phyloP scores from a whole-genome alignment of 2,113 vertebrate species.

The Halcyon malimbica region DNA sequence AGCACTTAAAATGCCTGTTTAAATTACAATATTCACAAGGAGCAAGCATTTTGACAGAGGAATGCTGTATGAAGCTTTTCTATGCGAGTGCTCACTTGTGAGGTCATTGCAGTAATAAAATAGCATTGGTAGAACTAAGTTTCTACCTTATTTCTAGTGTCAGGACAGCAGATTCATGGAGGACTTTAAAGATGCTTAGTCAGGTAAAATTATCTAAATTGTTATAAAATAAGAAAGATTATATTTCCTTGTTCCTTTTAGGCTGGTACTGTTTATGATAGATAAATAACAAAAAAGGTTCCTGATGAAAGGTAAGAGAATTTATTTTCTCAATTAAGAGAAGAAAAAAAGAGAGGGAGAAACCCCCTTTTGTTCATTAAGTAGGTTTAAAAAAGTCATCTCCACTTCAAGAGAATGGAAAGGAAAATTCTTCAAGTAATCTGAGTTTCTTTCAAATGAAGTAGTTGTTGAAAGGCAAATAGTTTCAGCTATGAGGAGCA shows the following conservation, averaged over 20 bases:
- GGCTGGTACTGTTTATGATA: background rate
- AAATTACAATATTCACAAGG: background rate
- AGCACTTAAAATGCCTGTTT: slow-evolving; percentile 9
- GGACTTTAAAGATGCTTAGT: background rate
- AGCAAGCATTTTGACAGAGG: background rate
- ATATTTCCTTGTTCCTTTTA: background rate
- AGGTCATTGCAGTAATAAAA: background rate
- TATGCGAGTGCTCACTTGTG: background rate
- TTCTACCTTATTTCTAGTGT: background rate
- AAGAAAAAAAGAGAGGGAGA: background rate
- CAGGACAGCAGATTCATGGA: background rate
- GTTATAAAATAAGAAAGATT: background rate
- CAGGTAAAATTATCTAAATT: background rate
- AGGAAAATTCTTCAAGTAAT: background rate
- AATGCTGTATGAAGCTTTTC: background rate
- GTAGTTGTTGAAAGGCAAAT: background rate
- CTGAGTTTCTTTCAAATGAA: background rate
- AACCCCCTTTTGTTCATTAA: fast-evolving
- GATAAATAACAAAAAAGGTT: background rate
- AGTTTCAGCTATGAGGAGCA: background rate
- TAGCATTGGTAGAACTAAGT: background rate
- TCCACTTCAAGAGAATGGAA: background rate
- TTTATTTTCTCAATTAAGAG: background rate
- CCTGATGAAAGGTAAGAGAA: background rate
- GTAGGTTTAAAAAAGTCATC: background rate